These are phyloP conservation scores for Zaprionus tsacasi DNA, from an alignment of 1,140 invertebrate genomes.

Conservation along the genomic window DNA sequence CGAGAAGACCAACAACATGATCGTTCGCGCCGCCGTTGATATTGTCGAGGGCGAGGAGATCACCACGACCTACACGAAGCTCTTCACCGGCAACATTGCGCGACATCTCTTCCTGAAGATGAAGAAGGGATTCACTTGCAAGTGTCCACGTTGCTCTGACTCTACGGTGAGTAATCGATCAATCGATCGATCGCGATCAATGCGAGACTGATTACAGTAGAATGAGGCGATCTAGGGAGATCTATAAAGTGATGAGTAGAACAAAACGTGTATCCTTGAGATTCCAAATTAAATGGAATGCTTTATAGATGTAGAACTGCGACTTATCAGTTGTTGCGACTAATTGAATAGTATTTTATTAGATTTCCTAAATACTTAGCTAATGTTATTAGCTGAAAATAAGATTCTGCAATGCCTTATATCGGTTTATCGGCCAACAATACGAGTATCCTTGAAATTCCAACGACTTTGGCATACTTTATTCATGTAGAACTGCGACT, in stretches of 20 bases:
- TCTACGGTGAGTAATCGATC: constrained; percentile 85
- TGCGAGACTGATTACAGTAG: too few relatives aligned
- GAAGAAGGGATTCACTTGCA: constrained; percentile 91
- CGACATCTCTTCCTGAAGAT: constrained; percentile 87
- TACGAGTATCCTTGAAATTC: neutral
- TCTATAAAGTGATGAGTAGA: too few relatives aligned
- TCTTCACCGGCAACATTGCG: constrained; percentile 89
- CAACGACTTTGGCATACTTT: neutral
- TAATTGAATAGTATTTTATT: too few relatives aligned
- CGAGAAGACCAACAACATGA: constrained; percentile 86
- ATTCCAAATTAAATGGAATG: neutral
- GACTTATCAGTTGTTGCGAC: too few relatives aligned
- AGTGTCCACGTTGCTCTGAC: constrained; percentile 89
- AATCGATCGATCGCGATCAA: constrained; percentile 26
- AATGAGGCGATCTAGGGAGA: too few relatives aligned
- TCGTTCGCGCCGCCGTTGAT: constrained; percentile 87
- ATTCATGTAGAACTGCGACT: too few relatives aligned
- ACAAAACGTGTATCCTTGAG: neutral
- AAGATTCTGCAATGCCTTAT: neutral
- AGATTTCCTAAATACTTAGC: too few relatives aligned
- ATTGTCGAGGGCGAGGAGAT: constrained; percentile 89
- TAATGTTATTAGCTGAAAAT: neutral
- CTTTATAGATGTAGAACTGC: too few relatives aligned
- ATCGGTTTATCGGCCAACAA: neutral
- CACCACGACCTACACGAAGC: constrained; percentile 89